Base-by-base conservation (phyloP, 2,888 invertebrate genomes). In the Mamestra brassicae region DNA sequence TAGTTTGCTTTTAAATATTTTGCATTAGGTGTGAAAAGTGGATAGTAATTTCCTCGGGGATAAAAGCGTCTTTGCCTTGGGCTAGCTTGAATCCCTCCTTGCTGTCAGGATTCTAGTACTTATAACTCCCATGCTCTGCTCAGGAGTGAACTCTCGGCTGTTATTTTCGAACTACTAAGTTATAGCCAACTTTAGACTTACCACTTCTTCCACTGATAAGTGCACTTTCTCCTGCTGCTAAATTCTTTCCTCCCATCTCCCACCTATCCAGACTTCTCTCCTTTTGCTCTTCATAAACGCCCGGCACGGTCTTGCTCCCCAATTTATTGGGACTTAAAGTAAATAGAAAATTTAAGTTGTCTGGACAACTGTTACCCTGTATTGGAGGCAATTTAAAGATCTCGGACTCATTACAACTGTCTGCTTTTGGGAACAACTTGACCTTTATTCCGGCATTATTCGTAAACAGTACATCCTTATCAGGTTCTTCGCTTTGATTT, bases 301-400 rank as follows among this genome's bases (percentile, higher is more conserved):
- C 87, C 4, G 91, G 90, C 47, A 90, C 73, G 8, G 87, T 71
- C 65, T 89, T 91, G 50, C 73, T 81, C 11, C 85, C 63, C 45
- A 81, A 68, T 74, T 89, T 85, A n/a, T 85, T 78, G 15, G 79
- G 63, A 76, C 89, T 89, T 7, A 90, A 72, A n/a, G 90, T 88
- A 83, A 95, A 93, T 8, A 94, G 78, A 70, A 92, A 92, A 80
- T 92, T 93, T 15, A 94, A 87, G 81, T 93, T 90, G 3, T 85
- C 91, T 3, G 93, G 90, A 77, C 89, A 89, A 13, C 91, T 91
- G 47, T 85, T 93, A 3, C 57, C n/a, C n/a, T 90, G 87, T 71
- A 96, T 94, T 0, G 94, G 93, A 11, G 96, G 96, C 62, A 96
- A 86, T 85, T 91, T 95, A n/a, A 95, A 90, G 4, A 26, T 47